Conservation (phyloP, 2,888 invertebrate species). For the Parochlus steinenii region DNA sequence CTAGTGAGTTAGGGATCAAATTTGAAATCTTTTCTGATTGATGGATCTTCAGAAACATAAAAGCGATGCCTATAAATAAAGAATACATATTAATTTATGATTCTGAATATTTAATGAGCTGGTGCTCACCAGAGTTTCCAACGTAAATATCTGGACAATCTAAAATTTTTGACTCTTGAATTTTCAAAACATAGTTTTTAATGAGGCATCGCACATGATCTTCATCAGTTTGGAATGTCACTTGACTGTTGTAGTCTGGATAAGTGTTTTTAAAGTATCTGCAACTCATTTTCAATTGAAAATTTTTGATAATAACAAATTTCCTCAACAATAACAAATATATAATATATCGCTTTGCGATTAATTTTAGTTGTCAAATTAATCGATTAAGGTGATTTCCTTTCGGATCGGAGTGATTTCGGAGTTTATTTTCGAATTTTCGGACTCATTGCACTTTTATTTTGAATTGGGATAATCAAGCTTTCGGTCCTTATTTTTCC, state of each 20-base stretch:
- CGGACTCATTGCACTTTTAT: no score
- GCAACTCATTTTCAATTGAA: constrained; percentile 2
- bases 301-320: no score
- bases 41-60: constrained; percentile 55
- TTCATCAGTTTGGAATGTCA: not conserved
- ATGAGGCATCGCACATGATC: not conserved
- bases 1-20: no score
- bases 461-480: no score
- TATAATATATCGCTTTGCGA: not conserved
- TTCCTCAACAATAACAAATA: not conserved
- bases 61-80: no score
- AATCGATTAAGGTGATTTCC: no score
- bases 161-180: not conserved
- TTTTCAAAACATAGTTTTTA: not conserved
- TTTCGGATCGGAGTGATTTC: no score
- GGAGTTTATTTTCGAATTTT: no score
- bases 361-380: no score
- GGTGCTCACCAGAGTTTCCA: not conserved
- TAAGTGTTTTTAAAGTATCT: constrained; percentile 3
- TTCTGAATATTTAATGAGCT: no score
- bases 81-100: no score
- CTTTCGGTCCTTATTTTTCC: no score
- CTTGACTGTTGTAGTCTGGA: not conserved
- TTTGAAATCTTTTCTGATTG: constrained; percentile 32
- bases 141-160: not conserved